Evolutionary conservation across 2,797 vertebrate genomes (phyloP).

Genomic region (Macrochelys suwanniensis): DNA sequence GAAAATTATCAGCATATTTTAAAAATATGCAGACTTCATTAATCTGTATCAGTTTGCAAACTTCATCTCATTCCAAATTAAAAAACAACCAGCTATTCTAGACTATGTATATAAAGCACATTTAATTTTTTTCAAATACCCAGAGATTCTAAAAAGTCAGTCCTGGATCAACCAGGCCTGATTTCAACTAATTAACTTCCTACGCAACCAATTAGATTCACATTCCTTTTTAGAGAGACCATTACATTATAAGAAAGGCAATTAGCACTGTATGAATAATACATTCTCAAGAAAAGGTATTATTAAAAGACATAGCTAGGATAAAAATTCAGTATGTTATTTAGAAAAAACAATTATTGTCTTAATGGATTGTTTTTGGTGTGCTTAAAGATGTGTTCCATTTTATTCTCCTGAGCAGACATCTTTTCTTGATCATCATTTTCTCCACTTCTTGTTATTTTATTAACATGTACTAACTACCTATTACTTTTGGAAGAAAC

Average conservation of each 20-base stretch:
- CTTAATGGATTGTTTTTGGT: conserved; percentile 12
- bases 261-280: conserved; percentile 76
- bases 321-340: background rate
- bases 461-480: background rate
- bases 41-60: conserved; percentile 15
- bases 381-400: conserved; percentile 2
- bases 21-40: conserved; percentile 17
- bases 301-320: conserved; percentile 39
- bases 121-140: background rate
- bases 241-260: conserved; percentile 60
- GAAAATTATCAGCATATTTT: conserved; percentile 15
- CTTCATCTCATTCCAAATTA: conserved; percentile 38
- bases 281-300: conserved; percentile 49
- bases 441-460: background rate
- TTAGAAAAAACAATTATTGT: background rate
- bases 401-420: conserved; percentile 14
- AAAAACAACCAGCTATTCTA: background rate
- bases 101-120: background rate
- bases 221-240: conserved; percentile 71
- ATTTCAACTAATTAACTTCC: conserved; percentile 69
- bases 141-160: conserved; percentile 32
- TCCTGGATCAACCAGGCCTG: conserved; percentile 60
- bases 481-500: background rate
- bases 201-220: conserved; percentile 73
- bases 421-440: background rate